Percentiles rank a stretch among this genome's conserved stretches.
These are phyloP conservation scores for Condylostylus longicornis DNA, from an alignment of 1,140 invertebrate genomes.

Conservation along the genomic window DNA sequence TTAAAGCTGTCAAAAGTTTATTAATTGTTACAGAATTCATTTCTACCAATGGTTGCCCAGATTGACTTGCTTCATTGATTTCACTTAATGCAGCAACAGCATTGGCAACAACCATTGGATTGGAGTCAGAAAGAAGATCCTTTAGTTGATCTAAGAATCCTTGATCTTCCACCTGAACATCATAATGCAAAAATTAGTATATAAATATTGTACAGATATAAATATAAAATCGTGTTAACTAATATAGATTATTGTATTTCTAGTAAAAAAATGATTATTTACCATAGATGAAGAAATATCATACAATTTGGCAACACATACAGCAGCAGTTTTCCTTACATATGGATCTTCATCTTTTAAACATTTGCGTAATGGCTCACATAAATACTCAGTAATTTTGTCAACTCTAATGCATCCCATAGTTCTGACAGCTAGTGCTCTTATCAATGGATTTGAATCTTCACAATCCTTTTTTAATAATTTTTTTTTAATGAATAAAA, in stretches of 20 bases:
- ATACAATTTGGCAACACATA: slow-evolving; percentile 97
- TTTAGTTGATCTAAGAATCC: slow-evolving; percentile 96
- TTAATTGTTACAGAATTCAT: slow-evolving; percentile 97
- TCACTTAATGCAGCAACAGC: slow-evolving; percentile 97
- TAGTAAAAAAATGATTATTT: slow-evolving; percentile 50
- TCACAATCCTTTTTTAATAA: slow-evolving; percentile 97
- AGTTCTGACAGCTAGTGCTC: slow-evolving; percentile 94
- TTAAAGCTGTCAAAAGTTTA: slow-evolving; percentile 93
- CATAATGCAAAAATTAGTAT: no score
- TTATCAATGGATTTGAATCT: slow-evolving; percentile 97
- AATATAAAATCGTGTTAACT: no score
- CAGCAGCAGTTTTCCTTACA: slow-evolving; percentile 97
- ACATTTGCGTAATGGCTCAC: slow-evolving; percentile 96
- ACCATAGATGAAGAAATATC: slow-evolving; percentile 97
- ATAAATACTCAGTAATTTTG: slow-evolving; percentile 99
- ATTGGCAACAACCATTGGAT: slow-evolving; percentile 99
- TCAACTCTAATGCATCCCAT: slow-evolving; percentile 99
- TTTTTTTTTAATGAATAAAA: no score
- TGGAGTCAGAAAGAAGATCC: slow-evolving; percentile 94
- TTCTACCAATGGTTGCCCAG: slow-evolving; percentile 80
- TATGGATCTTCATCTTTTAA: slow-evolving; percentile 99
- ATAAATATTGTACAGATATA: neutral
- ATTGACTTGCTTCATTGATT: slow-evolving; percentile 93
- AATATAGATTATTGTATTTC: neutral
- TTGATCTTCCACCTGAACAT: slow-evolving; percentile 40